Conservation (phyloP, 2,797 vertebrate species). For the Chelonia mydas region DNA sequence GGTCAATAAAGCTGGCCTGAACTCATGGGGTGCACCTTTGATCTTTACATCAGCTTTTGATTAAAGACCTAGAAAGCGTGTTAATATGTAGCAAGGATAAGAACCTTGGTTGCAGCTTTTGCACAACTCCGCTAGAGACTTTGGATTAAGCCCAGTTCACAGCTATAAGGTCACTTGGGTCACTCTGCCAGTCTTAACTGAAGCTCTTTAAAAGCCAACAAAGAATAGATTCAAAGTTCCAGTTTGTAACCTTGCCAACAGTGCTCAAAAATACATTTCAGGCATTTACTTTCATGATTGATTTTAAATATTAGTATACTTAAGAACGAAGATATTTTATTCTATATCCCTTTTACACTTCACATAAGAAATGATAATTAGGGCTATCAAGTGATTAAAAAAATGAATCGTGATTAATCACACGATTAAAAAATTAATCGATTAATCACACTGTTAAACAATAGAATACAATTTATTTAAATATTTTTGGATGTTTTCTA, state of each 20-base stretch:
- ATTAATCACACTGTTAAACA: too few relatives aligned
- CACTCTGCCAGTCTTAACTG: conserved; percentile 24
- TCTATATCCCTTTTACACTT: background rate
- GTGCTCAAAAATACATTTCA: background rate
- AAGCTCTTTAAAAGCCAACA: conserved; percentile 45
- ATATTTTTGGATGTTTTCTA: too few relatives aligned
- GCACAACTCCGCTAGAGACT: conserved; percentile 28
- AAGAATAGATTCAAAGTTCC: conserved; percentile 5
- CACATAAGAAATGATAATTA: background rate
- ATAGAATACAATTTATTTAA: too few relatives aligned
- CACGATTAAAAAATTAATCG: too few relatives aligned
- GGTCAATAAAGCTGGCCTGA: background rate
- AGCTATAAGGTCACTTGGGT: background rate
- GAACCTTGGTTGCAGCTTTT: conserved; percentile 23
- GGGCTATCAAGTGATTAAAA: too few relatives aligned
- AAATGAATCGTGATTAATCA: too few relatives aligned
- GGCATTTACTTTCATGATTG: background rate
- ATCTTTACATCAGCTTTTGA: background rate
- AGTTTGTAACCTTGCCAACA: conserved; percentile 11
- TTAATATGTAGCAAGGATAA: background rate
- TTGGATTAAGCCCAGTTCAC: conserved; percentile 17
- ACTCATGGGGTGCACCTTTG: background rate
- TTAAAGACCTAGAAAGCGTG: background rate
- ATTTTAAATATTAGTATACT: background rate
- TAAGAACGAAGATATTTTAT: background rate